A percentile compares a stretch with the other conserved stretches of the same genome.
phyloP scores from a whole-genome alignment of 2,888 invertebrate species.

The Eupithecia inturbata region DNA sequence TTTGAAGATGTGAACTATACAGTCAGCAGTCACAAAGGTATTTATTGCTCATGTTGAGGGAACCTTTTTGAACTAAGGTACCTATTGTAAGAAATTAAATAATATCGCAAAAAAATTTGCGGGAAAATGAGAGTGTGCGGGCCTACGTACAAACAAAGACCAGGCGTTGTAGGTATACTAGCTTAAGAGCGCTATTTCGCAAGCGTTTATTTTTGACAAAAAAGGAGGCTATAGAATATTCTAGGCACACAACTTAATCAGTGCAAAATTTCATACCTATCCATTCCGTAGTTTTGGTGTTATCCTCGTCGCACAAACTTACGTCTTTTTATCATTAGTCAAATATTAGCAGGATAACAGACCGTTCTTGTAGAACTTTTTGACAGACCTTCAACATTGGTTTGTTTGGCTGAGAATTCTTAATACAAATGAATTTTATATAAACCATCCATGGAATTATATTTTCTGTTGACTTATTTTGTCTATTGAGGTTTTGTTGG shows the following conservation, averaged over 20 bases:
- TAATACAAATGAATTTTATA: background rate
- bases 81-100: no score
- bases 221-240: background rate
- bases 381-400: background rate
- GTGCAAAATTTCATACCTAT: background rate
- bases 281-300: background rate
- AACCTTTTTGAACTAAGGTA: background rate
- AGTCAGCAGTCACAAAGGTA: constrained; percentile 76
- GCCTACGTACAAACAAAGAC: no score
- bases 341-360: background rate
- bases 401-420: background rate
- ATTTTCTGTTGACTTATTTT: background rate
- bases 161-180: no score
- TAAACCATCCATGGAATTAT: background rate
- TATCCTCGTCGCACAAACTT: background rate
- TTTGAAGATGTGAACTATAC: constrained; percentile 85
- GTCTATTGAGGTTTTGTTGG: background rate
- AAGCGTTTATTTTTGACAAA: background rate
- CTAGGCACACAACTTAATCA: background rate
- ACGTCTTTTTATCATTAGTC: background rate
- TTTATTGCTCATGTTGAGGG: background rate
- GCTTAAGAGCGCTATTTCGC: background rate
- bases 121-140: no score
- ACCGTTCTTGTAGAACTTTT: background rate
- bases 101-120: no score